phyloP scores from a whole-genome alignment of 2,113 vertebrate genomes.

The Sterrhoptilus dennistouni region DNA sequence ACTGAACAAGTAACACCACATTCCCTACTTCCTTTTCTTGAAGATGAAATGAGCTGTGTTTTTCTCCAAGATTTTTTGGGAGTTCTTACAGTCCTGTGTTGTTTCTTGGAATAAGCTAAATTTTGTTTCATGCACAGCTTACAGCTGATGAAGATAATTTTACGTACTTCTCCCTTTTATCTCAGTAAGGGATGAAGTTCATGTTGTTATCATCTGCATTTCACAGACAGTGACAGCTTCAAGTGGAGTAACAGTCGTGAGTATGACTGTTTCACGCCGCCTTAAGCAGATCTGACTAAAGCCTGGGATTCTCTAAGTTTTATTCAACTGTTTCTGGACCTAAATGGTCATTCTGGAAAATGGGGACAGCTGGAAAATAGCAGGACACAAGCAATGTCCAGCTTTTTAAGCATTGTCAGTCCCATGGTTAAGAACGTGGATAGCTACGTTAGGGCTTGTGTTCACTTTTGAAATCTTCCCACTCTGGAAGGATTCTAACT shows the following conservation, averaged over 20 bases:
- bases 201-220: neutral
- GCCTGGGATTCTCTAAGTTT: neutral
- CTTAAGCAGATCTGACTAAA: neutral
- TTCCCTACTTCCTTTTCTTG: neutral
- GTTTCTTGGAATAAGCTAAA: neutral
- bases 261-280: neutral
- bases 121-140: neutral
- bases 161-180: neutral
- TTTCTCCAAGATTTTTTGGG: neutral
- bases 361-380: neutral
- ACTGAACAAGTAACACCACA: neutral
- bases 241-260: neutral
- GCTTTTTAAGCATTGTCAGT: neutral
- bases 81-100: neutral
- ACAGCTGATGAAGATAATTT: neutral
- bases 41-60: neutral
- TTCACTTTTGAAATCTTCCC: neutral
- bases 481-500: neutral
- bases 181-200: neutral
- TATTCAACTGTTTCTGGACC: neutral
- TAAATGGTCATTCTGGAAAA: neutral
- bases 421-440: neutral
- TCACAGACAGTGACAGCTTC: neutral
- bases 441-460: neutral
- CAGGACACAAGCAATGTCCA: neutral